phyloP scores from a whole-genome alignment of 1,140 invertebrate species.

The Ylistrum balloti region DNA sequence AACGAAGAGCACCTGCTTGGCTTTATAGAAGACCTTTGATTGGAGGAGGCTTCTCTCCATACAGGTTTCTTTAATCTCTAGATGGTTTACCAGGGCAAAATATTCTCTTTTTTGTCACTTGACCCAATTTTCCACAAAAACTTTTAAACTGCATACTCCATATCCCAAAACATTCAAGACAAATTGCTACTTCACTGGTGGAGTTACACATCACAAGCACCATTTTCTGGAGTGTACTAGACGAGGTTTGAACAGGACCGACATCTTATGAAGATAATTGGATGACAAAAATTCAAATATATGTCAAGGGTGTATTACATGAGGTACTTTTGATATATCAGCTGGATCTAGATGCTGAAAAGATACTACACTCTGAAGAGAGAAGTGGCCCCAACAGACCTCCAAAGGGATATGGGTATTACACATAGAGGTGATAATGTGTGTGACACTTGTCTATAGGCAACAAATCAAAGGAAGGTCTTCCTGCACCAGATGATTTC shows the following conservation, averaged over 20 bases:
- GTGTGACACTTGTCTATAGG: background rate
- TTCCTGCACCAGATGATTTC: constrained; percentile 18
- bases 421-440: background rate
- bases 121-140: background rate
- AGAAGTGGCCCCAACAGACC: background rate
- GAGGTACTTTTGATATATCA: background rate
- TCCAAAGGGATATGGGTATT: background rate
- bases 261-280: constrained; percentile 28
- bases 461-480: background rate
- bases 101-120: background rate
- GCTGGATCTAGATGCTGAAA: background rate
- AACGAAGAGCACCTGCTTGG: background rate
- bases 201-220: background rate
- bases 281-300: constrained; percentile 27
- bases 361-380: background rate
- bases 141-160: background rate
- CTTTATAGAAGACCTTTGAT: background rate
- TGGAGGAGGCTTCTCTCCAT: background rate
- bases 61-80: background rate
- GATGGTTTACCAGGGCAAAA: background rate
- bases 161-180: background rate
- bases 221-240: background rate
- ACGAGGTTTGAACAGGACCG: constrained; percentile 4
- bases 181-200: too few species aligned
- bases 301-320: constrained; percentile 10